A percentile compares a stretch with the other conserved stretches of the same genome.
Conservation (phyloP, 2,113 vertebrate genomes). For the Anhinga rufa region DNA sequence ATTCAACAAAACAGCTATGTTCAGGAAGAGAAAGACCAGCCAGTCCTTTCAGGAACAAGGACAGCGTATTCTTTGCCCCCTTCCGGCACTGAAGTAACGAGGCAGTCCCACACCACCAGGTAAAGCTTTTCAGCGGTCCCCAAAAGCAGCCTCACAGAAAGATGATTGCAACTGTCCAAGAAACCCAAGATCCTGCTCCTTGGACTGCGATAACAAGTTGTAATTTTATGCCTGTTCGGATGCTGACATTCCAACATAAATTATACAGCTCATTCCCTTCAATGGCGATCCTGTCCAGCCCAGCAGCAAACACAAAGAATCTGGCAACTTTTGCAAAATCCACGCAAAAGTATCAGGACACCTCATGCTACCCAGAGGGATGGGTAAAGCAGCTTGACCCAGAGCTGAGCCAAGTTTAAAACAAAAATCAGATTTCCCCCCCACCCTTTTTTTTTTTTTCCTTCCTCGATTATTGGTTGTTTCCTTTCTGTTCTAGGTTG, state of each 20-base stretch:
- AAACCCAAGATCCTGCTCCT: background rate
- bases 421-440: background rate
- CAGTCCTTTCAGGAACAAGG: background rate
- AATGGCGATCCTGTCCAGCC: background rate
- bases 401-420: background rate
- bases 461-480: rapidly evolving
- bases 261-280: background rate
- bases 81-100: rapidly evolving
- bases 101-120: background rate
- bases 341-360: background rate
- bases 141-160: background rate
- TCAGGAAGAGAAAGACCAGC: background rate
- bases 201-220: background rate
- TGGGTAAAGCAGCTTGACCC: background rate
- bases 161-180: background rate
- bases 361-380: background rate
- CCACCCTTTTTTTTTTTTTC: background rate
- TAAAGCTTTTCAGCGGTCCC: background rate
- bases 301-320: background rate
- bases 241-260: background rate
- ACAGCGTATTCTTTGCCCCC: rapidly evolving
- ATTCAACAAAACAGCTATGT: too few relatives aligned
- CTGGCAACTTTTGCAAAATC: background rate
- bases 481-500: background rate
- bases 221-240: background rate